Evolutionary conservation across 2,113 vertebrate species (phyloP).

Genomic region (Sylvia atricapilla): DNA sequence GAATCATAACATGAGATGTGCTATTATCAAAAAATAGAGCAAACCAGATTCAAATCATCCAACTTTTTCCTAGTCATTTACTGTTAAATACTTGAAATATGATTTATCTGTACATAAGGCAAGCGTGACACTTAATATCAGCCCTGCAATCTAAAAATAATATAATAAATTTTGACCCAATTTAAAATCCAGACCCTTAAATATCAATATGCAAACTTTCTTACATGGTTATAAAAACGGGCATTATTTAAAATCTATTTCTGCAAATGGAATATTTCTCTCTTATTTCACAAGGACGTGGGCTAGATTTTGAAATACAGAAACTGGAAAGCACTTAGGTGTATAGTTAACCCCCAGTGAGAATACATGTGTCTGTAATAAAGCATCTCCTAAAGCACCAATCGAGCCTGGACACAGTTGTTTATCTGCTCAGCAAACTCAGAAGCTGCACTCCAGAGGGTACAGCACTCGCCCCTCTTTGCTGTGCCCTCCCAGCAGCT

Average conservation of each 20-base stretch:
- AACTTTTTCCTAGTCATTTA: not conserved
- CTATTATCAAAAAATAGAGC: not conserved
- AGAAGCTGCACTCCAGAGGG: not conserved
- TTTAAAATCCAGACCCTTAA: not conserved
- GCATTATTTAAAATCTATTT: not conserved
- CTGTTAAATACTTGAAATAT: not conserved
- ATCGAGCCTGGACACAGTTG: not conserved
- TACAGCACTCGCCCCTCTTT: not conserved
- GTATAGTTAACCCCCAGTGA: not conserved
- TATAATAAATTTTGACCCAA: not conserved
- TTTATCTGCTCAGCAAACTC: not conserved
- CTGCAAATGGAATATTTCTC: not conserved
- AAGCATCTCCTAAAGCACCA: not conserved
- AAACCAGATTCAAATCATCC: not conserved
- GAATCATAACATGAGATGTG: not conserved
- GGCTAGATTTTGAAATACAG: not conserved
- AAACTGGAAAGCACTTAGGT: not conserved
- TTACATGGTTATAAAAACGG: rapidly evolving
- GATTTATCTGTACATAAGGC: not conserved
- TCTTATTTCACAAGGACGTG: not conserved
- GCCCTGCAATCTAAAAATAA: not conserved
- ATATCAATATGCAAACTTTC: not conserved
- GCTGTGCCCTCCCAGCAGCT: not conserved
- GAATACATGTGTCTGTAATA: not conserved
- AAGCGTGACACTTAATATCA: not conserved